Evolutionary conservation across 2,888 invertebrate species (phyloP).

Genomic region (Stegana nigrithorax): DNA sequence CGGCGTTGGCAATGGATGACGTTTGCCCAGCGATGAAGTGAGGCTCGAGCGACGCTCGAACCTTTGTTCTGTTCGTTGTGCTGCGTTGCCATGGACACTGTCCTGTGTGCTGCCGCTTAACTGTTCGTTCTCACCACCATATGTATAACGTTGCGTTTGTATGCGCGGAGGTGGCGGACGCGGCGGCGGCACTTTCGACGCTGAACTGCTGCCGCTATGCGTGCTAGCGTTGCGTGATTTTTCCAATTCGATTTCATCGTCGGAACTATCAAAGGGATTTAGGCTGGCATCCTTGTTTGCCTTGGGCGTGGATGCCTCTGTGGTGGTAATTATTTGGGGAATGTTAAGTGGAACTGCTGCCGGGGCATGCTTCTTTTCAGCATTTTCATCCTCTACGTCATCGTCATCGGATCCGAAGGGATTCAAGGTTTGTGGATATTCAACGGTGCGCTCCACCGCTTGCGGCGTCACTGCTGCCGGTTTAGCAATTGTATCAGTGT

Average conservation of each 20-base stretch:
- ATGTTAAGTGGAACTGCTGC: too few species aligned
- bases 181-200: conserved; percentile 60
- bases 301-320: background rate
- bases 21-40: conserved; percentile 45
- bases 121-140: conserved; percentile 77
- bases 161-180: conserved; percentile 67
- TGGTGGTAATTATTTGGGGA: too few species aligned
- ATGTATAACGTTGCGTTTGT: conserved; percentile 73
- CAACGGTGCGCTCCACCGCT: conserved; percentile 31
- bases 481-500: background rate
- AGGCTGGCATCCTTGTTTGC: conserved; percentile 29
- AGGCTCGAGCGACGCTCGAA: conserved; percentile 42
- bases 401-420: conserved; percentile 83
- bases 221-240: conserved; percentile 32
- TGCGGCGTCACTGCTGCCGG: conserved; percentile 13
- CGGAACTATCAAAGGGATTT: conserved; percentile 80
- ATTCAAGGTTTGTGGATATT: conserved; percentile 84
- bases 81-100: background rate
- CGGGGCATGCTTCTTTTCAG: conserved; percentile 38
- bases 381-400: conserved; percentile 67
- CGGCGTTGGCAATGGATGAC: conserved; percentile 65
- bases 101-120: conserved; percentile 48
- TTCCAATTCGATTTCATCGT: conserved; percentile 71
- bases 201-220: conserved; percentile 29
- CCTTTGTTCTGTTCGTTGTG: conserved; percentile 23